Evolutionary conservation across 2,888 invertebrate species (phyloP).

Genomic region (Mantis religiosa): DNA sequence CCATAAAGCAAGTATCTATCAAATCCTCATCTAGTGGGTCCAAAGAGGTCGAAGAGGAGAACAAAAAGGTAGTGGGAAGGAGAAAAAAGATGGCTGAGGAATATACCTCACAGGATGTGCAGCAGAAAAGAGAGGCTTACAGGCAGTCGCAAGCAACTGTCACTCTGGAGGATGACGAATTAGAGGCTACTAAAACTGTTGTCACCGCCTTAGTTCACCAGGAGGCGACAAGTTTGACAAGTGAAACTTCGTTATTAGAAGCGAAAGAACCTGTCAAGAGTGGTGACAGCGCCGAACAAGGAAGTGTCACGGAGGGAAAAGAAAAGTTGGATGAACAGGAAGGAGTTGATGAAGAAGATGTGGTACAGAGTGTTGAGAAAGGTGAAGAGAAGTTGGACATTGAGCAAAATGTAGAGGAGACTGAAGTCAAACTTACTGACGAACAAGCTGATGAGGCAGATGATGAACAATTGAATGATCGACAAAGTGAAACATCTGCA

Average conservation of each 20-base stretch:
- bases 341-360: not conserved
- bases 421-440: slow-evolving; percentile 21
- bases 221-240: slow-evolving; percentile 37
- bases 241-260: slow-evolving; percentile 39
- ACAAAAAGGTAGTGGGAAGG: not conserved
- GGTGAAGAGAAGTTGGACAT: slow-evolving; percentile 35
- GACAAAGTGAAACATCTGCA: not conserved
- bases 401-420: slow-evolving; percentile 36
- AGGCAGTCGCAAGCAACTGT: not conserved
- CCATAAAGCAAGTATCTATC: not conserved
- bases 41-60: not conserved
- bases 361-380: slow-evolving; percentile 12
- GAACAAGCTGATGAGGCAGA: slow-evolving; percentile 43
- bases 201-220: slow-evolving; percentile 17
- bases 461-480: slow-evolving; percentile 35
- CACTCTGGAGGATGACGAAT: not conserved
- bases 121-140: not conserved
- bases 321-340: not conserved
- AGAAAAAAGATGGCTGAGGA: not conserved
- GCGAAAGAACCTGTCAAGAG: slow-evolving; percentile 42
- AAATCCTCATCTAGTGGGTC: not conserved
- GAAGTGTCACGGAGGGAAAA: not conserved
- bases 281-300: slow-evolving; percentile 40
- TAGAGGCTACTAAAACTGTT: slow-evolving; percentile 31
- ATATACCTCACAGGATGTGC: not conserved